Base-by-base conservation (phyloP, 2,797 vertebrate genomes). In the Sphenopsis melanotis region DNA sequence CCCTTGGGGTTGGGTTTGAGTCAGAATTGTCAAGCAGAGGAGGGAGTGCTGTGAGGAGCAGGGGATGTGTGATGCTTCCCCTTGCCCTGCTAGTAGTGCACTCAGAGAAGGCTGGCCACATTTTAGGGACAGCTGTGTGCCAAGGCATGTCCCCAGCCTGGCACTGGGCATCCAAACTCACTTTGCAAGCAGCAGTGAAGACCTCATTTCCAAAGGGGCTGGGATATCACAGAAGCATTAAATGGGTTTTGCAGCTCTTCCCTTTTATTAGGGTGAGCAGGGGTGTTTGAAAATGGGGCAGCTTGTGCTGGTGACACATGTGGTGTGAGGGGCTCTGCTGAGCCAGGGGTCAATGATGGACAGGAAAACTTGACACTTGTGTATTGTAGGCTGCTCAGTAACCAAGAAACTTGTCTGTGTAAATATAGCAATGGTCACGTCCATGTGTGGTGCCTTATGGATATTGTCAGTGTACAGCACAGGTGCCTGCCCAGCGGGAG, bases 361-460 rank as follows among this genome's bases (percentile, higher is more conserved):
- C 68, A 34, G 0, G 0, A 53, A 85, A 80, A 86, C 87, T 78
- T 93, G 83, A 85, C 70, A 59, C 52, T 88, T 86, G 55, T 83
- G 3, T 88, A 22, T 81, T 0, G 2, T 80, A 83, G 61, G 94
- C 92, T 95, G 94, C 93, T 87, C 49, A 68, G 42, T 84, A 84
- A 83, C 64, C 46, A 60, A 49, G 80, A 79, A 77, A 57, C 59
- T 29, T 10, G 13, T 91, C 41, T 60, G 55, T 95, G 77, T 93
- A 69, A 71, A 75, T 90, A 81, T 32, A 56, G 68, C 70, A 77
- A 23, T 81, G 72, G 36, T 86, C 63, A 61, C 11, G 86, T 96
- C 61, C 6, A 1, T 81, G 91, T 97, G 52, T 50, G 0, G 78
- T 95, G 96, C 93, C 94, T 84, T 84, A 9, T 93, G 75, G 89